Evolutionary conservation across 2,888 invertebrate species (phyloP).

Genomic region (Lumbricus terrestris): DNA sequence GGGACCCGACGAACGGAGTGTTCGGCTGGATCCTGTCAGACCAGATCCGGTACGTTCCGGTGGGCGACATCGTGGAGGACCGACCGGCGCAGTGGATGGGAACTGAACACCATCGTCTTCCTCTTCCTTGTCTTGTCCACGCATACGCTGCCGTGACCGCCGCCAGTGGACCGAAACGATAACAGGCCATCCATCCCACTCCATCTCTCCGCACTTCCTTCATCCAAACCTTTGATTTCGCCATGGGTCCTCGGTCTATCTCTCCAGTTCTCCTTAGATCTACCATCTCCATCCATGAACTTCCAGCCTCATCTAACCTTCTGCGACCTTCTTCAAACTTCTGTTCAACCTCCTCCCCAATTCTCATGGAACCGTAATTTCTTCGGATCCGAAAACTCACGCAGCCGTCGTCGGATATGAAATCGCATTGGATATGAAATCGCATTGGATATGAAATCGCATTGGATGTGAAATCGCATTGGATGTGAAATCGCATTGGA

Average conservation of each 20-base stretch:
- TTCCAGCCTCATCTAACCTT: too few species aligned
- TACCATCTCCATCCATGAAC: too few species aligned
- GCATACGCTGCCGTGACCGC: neutral
- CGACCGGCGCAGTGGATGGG: slow-evolving; percentile 3
- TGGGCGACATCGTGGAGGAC: neutral
- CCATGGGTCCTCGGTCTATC: too few species aligned
- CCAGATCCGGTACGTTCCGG: neutral
- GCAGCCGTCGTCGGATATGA: too few species aligned
- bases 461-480: too few species aligned
- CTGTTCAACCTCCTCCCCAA: neutral
- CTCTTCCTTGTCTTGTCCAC: neutral
- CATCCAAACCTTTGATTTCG: too few species aligned
- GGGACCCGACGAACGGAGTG: neutral
- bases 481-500: too few species aligned
- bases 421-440: too few species aligned
- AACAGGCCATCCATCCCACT: neutral
- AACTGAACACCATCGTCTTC: neutral
- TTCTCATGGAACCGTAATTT: neutral
- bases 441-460: too few species aligned
- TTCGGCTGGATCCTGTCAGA: neutral
- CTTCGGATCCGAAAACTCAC: neutral
- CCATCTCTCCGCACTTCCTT: too few species aligned
- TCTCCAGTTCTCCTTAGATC: too few species aligned
- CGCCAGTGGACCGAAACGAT: neutral
- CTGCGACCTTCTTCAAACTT: neutral